phyloP scores from a whole-genome alignment of 1,140 invertebrate genomes.

The Temnothorax longispinosus region DNA sequence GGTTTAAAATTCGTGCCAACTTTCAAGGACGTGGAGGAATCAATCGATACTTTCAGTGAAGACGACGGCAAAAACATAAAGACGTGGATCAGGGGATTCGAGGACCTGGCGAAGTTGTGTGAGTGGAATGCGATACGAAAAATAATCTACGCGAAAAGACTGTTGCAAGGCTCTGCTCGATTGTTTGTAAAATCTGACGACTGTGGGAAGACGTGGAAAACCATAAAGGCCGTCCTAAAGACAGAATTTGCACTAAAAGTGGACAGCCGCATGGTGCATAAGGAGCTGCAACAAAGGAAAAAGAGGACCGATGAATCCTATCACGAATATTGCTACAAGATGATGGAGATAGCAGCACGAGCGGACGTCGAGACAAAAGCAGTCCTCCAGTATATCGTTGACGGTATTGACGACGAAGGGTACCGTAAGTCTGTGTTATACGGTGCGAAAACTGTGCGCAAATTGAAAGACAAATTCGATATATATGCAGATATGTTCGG shows the following conservation, averaged over 20 bases:
- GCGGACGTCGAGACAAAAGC: no score
- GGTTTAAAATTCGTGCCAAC: background rate
- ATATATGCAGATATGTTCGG: no score
- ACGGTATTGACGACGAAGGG: no score
- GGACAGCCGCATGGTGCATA: constrained; percentile 16
- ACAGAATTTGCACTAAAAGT: constrained; percentile 29
- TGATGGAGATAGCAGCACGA: background rate
- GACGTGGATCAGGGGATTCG: constrained; percentile 23
- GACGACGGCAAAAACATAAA: constrained; percentile 27
- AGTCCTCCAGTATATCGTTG: no score
- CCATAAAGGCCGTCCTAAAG: background rate
- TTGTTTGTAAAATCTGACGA: constrained; percentile 33
- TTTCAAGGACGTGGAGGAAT: constrained; percentile 50
- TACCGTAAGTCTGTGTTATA: no score
- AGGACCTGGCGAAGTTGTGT: constrained; percentile 12
- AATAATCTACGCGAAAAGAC: constrained; percentile 22
- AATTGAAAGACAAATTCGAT: no score
- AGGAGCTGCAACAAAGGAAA: constrained; percentile 18
- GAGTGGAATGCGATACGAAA: constrained; percentile 19
- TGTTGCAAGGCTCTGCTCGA: constrained; percentile 29
- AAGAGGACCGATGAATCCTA: constrained; percentile 45
- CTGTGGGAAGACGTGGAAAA: background rate
- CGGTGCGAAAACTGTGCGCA: no score
- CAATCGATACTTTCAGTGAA: constrained; percentile 17
- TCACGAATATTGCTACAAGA: constrained; percentile 46